Evolutionary conservation across 2,888 invertebrate genomes (phyloP).

Genomic region (Ichneumon xanthorius): DNA sequence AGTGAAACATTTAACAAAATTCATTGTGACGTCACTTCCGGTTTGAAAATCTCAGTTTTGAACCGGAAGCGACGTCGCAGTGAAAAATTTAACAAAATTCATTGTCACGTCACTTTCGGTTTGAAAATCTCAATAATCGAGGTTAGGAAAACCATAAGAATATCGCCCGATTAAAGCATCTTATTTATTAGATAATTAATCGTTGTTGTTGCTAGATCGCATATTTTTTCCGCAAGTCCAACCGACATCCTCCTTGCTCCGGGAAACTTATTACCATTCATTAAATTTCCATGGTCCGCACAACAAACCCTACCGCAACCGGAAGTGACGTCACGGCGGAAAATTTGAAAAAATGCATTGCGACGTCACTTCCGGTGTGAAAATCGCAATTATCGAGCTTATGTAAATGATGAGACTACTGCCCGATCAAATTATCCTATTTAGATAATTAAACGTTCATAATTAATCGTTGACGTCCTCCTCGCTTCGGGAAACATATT

Average conservation of each 20-base stretch:
- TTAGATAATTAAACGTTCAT: neutral
- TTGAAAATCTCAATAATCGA: neutral
- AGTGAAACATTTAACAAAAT: too few relatives aligned
- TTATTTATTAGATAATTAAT: neutral
- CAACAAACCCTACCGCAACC: conserved; percentile 61
- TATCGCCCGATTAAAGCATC: neutral
- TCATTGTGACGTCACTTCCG: too few relatives aligned
- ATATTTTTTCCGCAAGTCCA: neutral
- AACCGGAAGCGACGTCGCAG: too few relatives aligned
- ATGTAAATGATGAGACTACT: too few relatives aligned
- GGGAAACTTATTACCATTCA: conserved; percentile 37
- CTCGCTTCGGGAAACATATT: conserved; percentile 34
- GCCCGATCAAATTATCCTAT: too few relatives aligned
- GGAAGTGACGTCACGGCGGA: too few relatives aligned
- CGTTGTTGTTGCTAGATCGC: neutral
- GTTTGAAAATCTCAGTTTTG: too few relatives aligned
- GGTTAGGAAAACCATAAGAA: neutral
- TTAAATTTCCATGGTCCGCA: conserved; percentile 58
- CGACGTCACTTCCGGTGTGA: too few relatives aligned
- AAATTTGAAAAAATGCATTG: too few relatives aligned
- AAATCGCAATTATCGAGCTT: too few relatives aligned
- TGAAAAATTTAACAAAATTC: too few relatives aligned
- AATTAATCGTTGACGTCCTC: conserved; percentile 2
- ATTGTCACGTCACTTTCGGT: too few relatives aligned
- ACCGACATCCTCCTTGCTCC: conserved; percentile 34